Evolutionary conservation across 2,797 vertebrate genomes (phyloP).

Genomic region (Amniataba percoides): DNA sequence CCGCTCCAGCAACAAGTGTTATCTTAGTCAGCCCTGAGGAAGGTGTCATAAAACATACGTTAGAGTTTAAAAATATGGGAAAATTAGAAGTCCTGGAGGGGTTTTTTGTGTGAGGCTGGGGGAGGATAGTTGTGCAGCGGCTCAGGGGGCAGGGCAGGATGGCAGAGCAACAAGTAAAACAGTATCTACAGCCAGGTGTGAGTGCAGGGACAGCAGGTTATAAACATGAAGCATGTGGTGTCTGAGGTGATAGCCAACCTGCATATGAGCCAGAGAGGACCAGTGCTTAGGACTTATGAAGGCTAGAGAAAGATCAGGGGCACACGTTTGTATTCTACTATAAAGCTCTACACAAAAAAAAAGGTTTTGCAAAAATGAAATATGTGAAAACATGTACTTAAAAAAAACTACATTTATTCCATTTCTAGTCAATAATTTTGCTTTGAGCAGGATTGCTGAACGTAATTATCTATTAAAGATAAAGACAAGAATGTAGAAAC

Average conservation of each 20-base stretch:
- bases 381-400: background rate
- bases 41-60: slow-evolving; percentile 64
- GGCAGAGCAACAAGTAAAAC: slow-evolving; percentile 55
- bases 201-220: slow-evolving; percentile 49
- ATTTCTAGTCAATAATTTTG: too few relatives aligned
- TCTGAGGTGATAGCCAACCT: slow-evolving; percentile 49
- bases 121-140: slow-evolving; percentile 23
- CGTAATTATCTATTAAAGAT: background rate
- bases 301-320: background rate
- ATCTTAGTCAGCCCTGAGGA: slow-evolving; percentile 69
- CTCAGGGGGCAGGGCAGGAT: slow-evolving; percentile 22
- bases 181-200: slow-evolving; percentile 62
- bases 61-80: slow-evolving; percentile 41
- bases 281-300: slow-evolving; percentile 10
- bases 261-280: slow-evolving; percentile 47
- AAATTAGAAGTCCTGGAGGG: slow-evolving; percentile 52
- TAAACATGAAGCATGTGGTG: slow-evolving; percentile 45
- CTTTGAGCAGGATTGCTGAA: background rate
- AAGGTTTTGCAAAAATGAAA: background rate
- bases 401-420: too few relatives aligned
- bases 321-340: background rate
- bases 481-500: background rate
- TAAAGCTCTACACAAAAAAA: background rate
- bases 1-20: slow-evolving; percentile 70
- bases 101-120: slow-evolving; percentile 21